A percentile compares a stretch with the other conserved stretches of the same genome.
phyloP scores from a whole-genome alignment of 2,113 vertebrate genomes.

The Pseudopipra pipra region DNA sequence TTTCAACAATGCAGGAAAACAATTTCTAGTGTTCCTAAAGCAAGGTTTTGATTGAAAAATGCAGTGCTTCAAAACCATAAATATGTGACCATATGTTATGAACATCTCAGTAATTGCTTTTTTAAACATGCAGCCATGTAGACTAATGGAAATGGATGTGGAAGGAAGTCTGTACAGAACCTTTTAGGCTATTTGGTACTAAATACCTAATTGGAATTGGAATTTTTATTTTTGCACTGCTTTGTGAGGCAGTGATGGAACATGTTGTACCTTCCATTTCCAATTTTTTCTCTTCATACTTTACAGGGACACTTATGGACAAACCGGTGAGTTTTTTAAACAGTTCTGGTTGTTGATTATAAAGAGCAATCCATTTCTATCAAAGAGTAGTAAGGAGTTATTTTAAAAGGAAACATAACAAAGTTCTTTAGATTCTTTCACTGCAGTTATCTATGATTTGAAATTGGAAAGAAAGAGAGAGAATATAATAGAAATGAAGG shows the following conservation, averaged over 20 bases:
- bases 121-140: constrained; percentile 18
- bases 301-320: neutral
- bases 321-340: neutral
- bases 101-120: constrained; percentile 44
- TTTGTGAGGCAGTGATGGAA: neutral
- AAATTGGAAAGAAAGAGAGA: neutral
- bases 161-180: neutral
- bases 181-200: neutral
- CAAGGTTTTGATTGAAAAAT: constrained; percentile 37
- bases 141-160: neutral
- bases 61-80: constrained; percentile 12
- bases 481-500: neutral
- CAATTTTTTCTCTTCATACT: neutral
- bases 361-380: neutral
- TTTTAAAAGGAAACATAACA: accelerated
- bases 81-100: constrained; percentile 39
- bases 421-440: neutral
- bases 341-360: neutral
- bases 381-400: neutral
- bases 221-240: neutral
- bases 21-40: neutral
- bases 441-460: neutral
- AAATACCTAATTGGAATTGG: neutral
- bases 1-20: constrained; percentile 11
- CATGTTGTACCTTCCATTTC: neutral